Evolutionary conservation across 2,797 vertebrate genomes (phyloP), one percentile per base, ranked within the genome.

Genomic region (Enteromius treurensis): DNA sequence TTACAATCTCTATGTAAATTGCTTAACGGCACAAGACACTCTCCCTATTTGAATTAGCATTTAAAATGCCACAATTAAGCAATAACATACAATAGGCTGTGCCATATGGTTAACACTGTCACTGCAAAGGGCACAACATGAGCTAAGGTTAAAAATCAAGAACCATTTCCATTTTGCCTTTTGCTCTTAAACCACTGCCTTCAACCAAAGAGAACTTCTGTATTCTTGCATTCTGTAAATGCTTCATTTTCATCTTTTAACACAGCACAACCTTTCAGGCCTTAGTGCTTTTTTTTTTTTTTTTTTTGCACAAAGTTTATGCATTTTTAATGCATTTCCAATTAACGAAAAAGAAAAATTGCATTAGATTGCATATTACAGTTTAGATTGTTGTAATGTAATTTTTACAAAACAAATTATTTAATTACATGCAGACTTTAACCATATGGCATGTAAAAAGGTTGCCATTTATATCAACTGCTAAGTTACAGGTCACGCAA

Each of bases 21-120:
- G 40, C 17, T 49, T 47, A 78, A 32, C 5, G n/a, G n/a, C 75
- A 62, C 15, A 77, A 45, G 37, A 77, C 37, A 62, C 37, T 42
- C n/a, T 67, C 14, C 7, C 14, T 23, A 62, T 62, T 21, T 71
- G 2, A 45, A 70, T 49, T 32, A 65, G 53, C 42, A 37, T 81
- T 81, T 62, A 71, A 47, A 81, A 73, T 7, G 55, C 13, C 29
- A 73, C 53, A 64, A 21, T 80, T 26, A 42, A 29, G 64, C n/a
- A 37, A 5, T 60, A 17, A 60, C 7, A 29, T 19, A 15, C n/a
- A 60, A 71, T 26, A 71, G 67, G 23, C 34, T 3, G 67, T 55
- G 15, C 58, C 53, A 55, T 58, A 75, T 7, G 34, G 10, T 15
- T 58, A 58, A 23, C n/a, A 23, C 9, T 4, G 26, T 53, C 15